These are phyloP conservation scores for Styela clava DNA, from an alignment of 23 tunicate genomes.

Conservation along the genomic window DNA sequence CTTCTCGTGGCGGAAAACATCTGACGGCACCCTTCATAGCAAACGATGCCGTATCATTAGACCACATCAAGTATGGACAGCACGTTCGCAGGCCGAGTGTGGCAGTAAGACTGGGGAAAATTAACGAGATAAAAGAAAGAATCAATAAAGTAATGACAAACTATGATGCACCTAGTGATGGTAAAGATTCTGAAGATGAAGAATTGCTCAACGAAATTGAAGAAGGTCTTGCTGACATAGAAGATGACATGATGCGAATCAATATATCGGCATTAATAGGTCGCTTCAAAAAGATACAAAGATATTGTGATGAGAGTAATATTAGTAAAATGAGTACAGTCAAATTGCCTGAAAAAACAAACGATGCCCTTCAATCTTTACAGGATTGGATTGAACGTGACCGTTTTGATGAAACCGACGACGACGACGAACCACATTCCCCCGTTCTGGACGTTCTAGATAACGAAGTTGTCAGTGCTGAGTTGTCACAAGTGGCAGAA, in stretches of 20 bases:
- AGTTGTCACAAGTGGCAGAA: slow-evolving; percentile 30
- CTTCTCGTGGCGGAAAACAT: slow-evolving; percentile 18
- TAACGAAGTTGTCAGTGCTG: slow-evolving; percentile 4
- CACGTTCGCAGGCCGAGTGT: slow-evolving; percentile 32
- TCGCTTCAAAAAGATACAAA: slow-evolving; percentile 27
- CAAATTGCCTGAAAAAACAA: slow-evolving; percentile 11
- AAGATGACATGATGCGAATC: slow-evolving; percentile 75
- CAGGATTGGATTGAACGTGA: slow-evolving; percentile 74
- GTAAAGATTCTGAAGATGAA: slow-evolving; percentile 7
- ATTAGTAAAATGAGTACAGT: neutral
- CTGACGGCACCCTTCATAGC: neutral
- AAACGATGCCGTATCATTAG: slow-evolving; percentile 10
- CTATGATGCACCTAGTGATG: slow-evolving; percentile 37
- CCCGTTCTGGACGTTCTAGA: slow-evolving; percentile 35
- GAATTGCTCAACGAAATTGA: slow-evolving; percentile 48
- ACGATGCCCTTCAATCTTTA: slow-evolving; percentile 46
- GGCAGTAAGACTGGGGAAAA: slow-evolving; percentile 23
- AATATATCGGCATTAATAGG: slow-evolving; percentile 42
- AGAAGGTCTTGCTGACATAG: slow-evolving; percentile 36
- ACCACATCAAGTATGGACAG: slow-evolving; percentile 15
- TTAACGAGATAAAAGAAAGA: slow-evolving; percentile 43
- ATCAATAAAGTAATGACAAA: slow-evolving; percentile 53
- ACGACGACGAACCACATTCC: slow-evolving; percentile 10
- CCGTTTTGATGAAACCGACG: slow-evolving; percentile 28
- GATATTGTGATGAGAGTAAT: slow-evolving; percentile 5